A percentile compares a stretch with the other conserved stretches of the same genome.
phyloP scores from a whole-genome alignment of 2,113 vertebrate genomes.

The Chamaea fasciata region DNA sequence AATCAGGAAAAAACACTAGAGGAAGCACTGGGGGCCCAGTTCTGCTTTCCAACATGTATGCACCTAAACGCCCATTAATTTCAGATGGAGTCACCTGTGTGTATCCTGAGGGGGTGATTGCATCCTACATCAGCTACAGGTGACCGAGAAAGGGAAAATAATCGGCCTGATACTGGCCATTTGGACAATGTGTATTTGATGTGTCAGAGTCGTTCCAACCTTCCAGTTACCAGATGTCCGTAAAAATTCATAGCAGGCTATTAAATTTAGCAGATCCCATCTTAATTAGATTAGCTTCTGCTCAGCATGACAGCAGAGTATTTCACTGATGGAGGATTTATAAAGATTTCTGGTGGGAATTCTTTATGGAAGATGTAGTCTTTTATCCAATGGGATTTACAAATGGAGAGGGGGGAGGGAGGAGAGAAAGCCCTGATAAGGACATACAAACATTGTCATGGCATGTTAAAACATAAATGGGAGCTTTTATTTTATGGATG shows the following conservation, averaged over 20 bases:
- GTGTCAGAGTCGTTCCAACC: conserved; percentile 61
- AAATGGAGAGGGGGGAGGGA: conserved; percentile 2
- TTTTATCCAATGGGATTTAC: conserved; percentile 70
- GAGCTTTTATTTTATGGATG: conserved; percentile 62
- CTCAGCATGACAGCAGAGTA: conserved; percentile 71
- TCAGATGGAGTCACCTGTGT: background rate
- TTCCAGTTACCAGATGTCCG: conserved; percentile 76
- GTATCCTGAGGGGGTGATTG: background rate
- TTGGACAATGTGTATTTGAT: conserved; percentile 69
- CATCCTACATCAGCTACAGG: conserved; percentile 15
- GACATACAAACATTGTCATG: conserved; percentile 58
- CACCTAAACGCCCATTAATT: conserved; percentile 1
- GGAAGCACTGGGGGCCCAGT: background rate
- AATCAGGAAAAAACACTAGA: background rate
- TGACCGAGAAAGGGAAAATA: conserved; percentile 31
- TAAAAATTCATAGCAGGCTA: conserved; percentile 81
- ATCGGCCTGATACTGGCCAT: conserved; percentile 59
- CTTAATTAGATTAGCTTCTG: conserved; percentile 82
- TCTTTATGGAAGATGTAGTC: conserved; percentile 72
- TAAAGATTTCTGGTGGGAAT: conserved; percentile 79
- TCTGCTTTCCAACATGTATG: background rate
- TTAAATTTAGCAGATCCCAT: conserved; percentile 80
- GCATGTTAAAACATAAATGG: conserved; percentile 61
- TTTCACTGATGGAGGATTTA: conserved; percentile 73
- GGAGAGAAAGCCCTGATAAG: conserved; percentile 32